These are phyloP conservation scores for Portunus trituberculatus DNA, from an alignment of 1,140 invertebrate species.

Conservation along the genomic window DNA sequence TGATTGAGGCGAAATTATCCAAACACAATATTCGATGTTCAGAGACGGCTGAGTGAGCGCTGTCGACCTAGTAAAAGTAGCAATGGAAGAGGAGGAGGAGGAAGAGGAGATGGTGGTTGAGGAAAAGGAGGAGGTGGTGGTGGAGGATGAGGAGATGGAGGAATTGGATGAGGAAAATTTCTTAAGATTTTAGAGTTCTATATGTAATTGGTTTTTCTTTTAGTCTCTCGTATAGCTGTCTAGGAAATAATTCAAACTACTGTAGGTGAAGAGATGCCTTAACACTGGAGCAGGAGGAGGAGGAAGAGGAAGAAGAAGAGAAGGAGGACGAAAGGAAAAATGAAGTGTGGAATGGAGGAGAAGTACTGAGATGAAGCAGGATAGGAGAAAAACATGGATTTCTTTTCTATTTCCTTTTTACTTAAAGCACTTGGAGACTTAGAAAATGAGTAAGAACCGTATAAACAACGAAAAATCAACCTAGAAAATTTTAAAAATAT, in stretches of 20 bases:
- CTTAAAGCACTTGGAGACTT: neutral
- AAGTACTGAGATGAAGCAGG: neutral
- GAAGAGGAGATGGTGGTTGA: neutral
- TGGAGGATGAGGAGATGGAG: neutral
- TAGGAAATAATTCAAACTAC: no score
- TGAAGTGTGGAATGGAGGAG: neutral
- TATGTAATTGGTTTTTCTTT: no score
- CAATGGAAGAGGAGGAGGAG: slow-evolving; percentile 23
- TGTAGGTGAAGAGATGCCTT: no score
- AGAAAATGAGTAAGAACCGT: no score
- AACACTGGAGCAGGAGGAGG: neutral
- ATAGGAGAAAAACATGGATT: neutral
- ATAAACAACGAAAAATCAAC: no score
- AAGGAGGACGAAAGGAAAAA: neutral
- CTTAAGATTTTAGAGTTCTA: no score
- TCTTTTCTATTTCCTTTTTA: neutral
- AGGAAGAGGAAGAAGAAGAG: neutral
- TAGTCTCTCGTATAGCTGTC: no score
- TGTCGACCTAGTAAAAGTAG: slow-evolving; percentile 46
- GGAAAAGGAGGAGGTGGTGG: neutral
- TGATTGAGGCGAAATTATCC: slow-evolving; percentile 72
- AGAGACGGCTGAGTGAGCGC: slow-evolving; percentile 14
- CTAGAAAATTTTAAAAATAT: no score
- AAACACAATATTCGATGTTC: slow-evolving; percentile 65
- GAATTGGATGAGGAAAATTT: no score